Conservation (phyloP, 1,140 invertebrate species). For the Procambarus clarkii region DNA sequence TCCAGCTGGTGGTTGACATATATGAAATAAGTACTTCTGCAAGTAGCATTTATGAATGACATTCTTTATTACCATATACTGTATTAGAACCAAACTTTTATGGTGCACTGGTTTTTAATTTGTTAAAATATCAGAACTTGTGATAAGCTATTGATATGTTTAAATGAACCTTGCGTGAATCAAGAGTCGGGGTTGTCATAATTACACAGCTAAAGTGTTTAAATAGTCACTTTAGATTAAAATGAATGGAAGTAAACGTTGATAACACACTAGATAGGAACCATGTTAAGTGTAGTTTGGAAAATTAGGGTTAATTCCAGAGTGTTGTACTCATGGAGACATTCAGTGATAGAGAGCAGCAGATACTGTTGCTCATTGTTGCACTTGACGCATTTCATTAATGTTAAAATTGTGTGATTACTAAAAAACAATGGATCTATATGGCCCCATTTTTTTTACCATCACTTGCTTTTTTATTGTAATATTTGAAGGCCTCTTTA, state of each 20-base stretch:
- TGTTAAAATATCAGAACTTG: not conserved
- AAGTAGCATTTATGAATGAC: not conserved
- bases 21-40: not conserved
- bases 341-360: not conserved
- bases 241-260: not conserved
- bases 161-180: not conserved
- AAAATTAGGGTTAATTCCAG: not conserved
- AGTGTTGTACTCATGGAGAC: not conserved
- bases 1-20: not conserved
- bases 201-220: not conserved
- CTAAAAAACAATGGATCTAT: conserved; percentile 6
- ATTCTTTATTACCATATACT: not conserved
- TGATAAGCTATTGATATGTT: not conserved
- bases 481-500: conserved; percentile 19
- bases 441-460: not conserved
- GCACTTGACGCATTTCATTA: not conserved
- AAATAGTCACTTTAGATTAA: not conserved
- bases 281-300: not conserved
- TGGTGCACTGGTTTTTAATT: not conserved
- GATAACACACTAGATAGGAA: not conserved
- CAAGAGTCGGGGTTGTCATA: not conserved
- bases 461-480: conserved; percentile 13
- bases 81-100: not conserved
- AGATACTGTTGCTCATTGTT: not conserved
- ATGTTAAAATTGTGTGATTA: not conserved